Percentiles rank a stretch among this genome's conserved stretches.
phyloP scores from a whole-genome alignment of 2,888 invertebrate species.

The Dione juno region DNA sequence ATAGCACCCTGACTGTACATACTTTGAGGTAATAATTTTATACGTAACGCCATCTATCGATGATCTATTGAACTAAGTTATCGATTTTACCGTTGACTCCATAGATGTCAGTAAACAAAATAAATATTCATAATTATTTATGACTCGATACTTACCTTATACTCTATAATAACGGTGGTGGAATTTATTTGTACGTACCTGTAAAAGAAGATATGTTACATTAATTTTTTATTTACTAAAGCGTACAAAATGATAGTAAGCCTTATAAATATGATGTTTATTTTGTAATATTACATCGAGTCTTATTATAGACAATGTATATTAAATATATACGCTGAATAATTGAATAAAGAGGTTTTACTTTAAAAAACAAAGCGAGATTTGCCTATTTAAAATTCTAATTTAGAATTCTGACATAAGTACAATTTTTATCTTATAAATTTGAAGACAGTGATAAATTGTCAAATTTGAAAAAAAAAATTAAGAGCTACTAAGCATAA shows the following conservation, averaged over 20 bases:
- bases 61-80: conserved; percentile 52
- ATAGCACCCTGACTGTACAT: background rate
- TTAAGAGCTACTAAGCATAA: too few relatives aligned
- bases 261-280: background rate
- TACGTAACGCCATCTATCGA: conserved; percentile 59
- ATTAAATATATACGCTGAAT: too few relatives aligned
- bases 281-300: too few relatives aligned
- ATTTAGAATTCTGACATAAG: too few relatives aligned
- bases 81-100: conserved; percentile 48
- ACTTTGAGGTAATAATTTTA: background rate
- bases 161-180: conserved; percentile 13
- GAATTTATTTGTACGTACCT: conserved; percentile 59
- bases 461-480: too few relatives aligned
- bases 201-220: conserved; percentile 50
- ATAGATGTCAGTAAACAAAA: conserved; percentile 61
- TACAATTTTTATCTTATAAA: too few relatives aligned
- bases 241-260: background rate
- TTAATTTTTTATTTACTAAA: background rate
- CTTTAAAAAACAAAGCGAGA: too few relatives aligned
- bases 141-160: background rate
- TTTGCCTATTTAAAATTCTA: too few relatives aligned
- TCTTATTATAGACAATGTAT: too few relatives aligned
- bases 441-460: too few relatives aligned
- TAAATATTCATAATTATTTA: conserved; percentile 1
- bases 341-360: too few relatives aligned